Conservation (phyloP, 2,797 vertebrate genomes). For the Apodemus agrarius region DNA sequence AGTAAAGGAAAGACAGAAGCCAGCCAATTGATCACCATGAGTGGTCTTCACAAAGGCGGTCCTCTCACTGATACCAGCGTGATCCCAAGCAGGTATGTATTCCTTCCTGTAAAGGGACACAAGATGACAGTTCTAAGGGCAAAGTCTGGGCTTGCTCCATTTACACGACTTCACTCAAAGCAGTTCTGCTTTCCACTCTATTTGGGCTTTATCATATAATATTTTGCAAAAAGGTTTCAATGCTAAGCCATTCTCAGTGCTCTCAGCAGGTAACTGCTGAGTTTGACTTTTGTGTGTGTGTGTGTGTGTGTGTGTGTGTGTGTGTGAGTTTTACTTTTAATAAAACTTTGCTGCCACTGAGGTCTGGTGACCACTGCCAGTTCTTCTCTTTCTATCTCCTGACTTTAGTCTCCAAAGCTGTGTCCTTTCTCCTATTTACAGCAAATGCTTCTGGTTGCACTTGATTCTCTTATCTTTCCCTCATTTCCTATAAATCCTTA, state of each 20-base stretch:
- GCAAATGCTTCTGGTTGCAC: slow-evolving; percentile 12
- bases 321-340: not conserved
- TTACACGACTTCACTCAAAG: not conserved
- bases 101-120: slow-evolving; percentile 12
- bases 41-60: not conserved
- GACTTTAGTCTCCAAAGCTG: not conserved
- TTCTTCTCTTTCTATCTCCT: not conserved
- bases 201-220: slow-evolving; percentile 8
- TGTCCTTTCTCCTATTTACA: slow-evolving; percentile 21
- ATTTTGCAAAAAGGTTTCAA: not conserved
- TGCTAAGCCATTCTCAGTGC: slow-evolving; percentile 13
- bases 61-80: not conserved
- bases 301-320: no score
- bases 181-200: slow-evolving; percentile 23
- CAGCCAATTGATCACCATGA: not conserved
- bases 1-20: not conserved
- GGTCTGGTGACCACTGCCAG: not conserved
- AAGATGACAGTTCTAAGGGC: not conserved
- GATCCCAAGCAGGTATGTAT: not conserved
- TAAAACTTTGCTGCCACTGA: not conserved
- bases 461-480: slow-evolving; percentile 34
- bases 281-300: slow-evolving; percentile 32
- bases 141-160: not conserved
- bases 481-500: slow-evolving; percentile 51
- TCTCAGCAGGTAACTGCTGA: not conserved